A percentile compares a stretch with the other conserved stretches of the same genome.
Conservation (phyloP, 1,140 invertebrate genomes). For the Caerostris extrusa region DNA sequence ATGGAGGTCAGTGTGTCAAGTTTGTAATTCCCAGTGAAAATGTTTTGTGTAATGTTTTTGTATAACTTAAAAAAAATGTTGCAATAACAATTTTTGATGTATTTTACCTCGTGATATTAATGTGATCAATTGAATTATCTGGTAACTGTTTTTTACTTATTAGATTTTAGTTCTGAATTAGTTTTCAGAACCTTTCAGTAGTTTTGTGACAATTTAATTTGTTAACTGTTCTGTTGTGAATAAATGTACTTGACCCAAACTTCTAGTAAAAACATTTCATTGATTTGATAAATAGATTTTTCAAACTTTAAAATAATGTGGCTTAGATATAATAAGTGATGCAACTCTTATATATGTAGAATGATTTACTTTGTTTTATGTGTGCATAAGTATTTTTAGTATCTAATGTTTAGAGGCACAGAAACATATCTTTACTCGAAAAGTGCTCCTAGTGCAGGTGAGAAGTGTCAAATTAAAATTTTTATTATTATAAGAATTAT, state of each 20-base stretch:
- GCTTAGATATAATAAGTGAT: not conserved
- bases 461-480: no score
- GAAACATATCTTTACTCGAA: no score
- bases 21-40: conserved; percentile 32
- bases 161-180: conserved; percentile 42
- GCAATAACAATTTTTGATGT: conserved; percentile 64
- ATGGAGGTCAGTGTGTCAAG: not conserved
- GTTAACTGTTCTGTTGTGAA: not conserved
- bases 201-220: not conserved
- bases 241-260: not conserved
- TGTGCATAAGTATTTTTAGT: no score
- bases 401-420: no score
- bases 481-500: no score
- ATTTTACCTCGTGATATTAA: conserved; percentile 57
- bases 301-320: not conserved
- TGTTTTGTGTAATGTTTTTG: conserved; percentile 45
- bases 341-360: not conserved
- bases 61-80: conserved; percentile 41
- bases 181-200: not conserved
- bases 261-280: conserved; percentile 1
- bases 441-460: no score
- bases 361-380: no score
- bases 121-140: conserved; percentile 52
- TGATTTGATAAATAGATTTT: conserved; percentile 22
- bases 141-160: conserved; percentile 35